A percentile compares a stretch with the other conserved stretches of the same genome.
Evolutionary conservation across 2,113 vertebrate species (phyloP).

Genomic region (Mesembrinibis cayennensis): DNA sequence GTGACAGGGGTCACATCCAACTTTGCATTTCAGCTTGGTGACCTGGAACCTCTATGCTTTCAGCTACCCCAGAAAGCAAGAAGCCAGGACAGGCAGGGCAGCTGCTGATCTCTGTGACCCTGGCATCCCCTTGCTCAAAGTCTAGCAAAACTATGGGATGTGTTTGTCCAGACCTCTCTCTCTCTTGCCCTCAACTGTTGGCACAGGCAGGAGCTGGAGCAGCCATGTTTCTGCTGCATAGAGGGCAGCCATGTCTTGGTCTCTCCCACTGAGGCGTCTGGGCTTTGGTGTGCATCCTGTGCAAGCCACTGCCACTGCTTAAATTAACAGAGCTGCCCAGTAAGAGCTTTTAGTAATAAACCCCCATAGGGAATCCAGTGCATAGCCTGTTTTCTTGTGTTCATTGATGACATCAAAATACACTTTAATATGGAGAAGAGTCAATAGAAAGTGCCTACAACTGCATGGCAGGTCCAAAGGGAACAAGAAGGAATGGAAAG

Average conservation of each 20-base stretch:
- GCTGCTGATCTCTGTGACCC: background rate
- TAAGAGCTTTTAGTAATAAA: background rate
- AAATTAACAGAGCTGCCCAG: background rate
- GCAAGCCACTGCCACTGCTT: background rate
- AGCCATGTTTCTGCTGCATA: background rate
- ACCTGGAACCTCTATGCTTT: background rate
- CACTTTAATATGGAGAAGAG: background rate
- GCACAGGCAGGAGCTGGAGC: background rate
- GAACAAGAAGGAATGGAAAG: background rate
- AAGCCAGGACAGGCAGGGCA: background rate
- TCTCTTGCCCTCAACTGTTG: fast-evolving
- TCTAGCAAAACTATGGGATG: background rate
- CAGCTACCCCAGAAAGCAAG: background rate
- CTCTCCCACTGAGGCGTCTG: background rate
- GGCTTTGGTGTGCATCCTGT: background rate
- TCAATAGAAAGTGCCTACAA: background rate
- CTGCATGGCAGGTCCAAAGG: background rate
- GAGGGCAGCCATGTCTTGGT: background rate
- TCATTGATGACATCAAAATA: background rate
- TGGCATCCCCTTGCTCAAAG: background rate
- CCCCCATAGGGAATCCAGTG: background rate
- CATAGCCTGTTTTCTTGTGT: background rate
- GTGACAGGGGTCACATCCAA: background rate
- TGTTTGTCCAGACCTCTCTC: background rate
- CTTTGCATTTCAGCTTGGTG: background rate